phyloP scores from a whole-genome alignment of 2,797 vertebrate genomes.

The Phaenicophaeus curvirostris region DNA sequence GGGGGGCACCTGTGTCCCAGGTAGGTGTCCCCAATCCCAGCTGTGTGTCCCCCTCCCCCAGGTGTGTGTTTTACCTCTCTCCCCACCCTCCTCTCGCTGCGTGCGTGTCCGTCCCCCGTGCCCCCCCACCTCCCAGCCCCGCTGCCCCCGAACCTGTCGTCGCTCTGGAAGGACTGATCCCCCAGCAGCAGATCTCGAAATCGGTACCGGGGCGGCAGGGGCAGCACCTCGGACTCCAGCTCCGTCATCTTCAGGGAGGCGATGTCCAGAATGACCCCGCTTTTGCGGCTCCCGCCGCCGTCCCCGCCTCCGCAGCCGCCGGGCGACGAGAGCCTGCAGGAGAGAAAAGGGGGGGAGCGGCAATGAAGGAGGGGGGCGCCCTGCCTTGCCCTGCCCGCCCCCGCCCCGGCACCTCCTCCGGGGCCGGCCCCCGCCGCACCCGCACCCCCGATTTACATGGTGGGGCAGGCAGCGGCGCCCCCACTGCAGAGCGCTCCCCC shows the following conservation, averaged over 20 bases:
- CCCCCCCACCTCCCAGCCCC: neutral
- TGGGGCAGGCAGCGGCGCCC: conserved; percentile 54
- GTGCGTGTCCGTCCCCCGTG: neutral
- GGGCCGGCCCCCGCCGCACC: neutral
- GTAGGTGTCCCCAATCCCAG: rapidly evolving
- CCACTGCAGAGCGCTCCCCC: neutral
- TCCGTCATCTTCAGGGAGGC: conserved; percentile 87
- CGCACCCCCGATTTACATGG: conserved; percentile 32
- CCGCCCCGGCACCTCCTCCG: neutral
- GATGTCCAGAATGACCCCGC: conserved; percentile 86
- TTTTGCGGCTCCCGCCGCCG: conserved; percentile 77
- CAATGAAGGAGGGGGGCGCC: neutral
- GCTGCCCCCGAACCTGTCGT: conserved; percentile 86
- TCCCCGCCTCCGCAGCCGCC: conserved; percentile 63
- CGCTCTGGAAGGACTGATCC: conserved; percentile 92
- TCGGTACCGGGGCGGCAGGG: conserved; percentile 92
- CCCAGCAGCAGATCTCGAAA: conserved; percentile 94
- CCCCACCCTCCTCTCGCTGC: neutral
- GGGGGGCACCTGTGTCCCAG: neutral
- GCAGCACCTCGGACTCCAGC: conserved; percentile 90
- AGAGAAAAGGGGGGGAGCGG: conserved; percentile 18
- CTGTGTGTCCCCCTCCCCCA: neutral
- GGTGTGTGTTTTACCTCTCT: rapidly evolving
- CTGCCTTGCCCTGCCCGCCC: neutral
- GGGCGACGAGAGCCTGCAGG: conserved; percentile 68